phyloP scores from a whole-genome alignment of 2,888 invertebrate species.

The Sarcophaga carnaria region DNA sequence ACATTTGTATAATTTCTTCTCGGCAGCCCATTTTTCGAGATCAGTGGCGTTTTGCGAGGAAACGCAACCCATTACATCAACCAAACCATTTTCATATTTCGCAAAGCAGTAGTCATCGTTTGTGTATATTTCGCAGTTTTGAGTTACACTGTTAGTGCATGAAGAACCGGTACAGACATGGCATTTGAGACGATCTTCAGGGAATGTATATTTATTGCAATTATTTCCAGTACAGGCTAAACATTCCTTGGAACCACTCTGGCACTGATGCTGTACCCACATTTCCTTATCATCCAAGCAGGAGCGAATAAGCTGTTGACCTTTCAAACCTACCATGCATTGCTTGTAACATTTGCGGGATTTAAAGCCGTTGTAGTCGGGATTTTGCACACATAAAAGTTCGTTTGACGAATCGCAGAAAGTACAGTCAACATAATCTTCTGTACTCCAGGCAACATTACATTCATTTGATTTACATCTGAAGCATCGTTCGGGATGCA shows the following conservation, averaged over 20 bases:
- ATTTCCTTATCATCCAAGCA: constrained; percentile 78
- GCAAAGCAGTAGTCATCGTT: constrained; percentile 76
- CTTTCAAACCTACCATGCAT: constrained; percentile 76
- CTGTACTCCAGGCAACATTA: constrained; percentile 75
- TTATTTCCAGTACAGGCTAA: constrained; percentile 68
- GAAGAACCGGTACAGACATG: constrained; percentile 74
- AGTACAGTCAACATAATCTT: constrained; percentile 74
- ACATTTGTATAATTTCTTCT: constrained; percentile 75
- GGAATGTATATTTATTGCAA: constrained; percentile 76
- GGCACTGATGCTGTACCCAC: constrained; percentile 73
- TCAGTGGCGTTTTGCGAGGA: constrained; percentile 73
- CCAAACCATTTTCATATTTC: constrained; percentile 73
- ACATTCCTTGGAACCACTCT: constrained; percentile 72
- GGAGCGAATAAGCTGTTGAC: constrained; percentile 74
- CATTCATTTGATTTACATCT: constrained; percentile 79
- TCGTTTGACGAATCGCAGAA: constrained; percentile 75
- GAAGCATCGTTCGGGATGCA: constrained; percentile 74
- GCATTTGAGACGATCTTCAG: constrained; percentile 75
- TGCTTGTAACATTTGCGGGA: constrained; percentile 75
- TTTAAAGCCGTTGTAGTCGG: constrained; percentile 66
- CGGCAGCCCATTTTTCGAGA: constrained; percentile 73
- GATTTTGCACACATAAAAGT: constrained; percentile 71
- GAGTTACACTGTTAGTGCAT: constrained; percentile 71
- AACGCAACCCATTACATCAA: constrained; percentile 75
- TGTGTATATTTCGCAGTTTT: constrained; percentile 73